Percentiles rank a stretch among this genome's conserved stretches.
phyloP scores from a whole-genome alignment of 2,113 vertebrate species.

The Clarias magur region DNA sequence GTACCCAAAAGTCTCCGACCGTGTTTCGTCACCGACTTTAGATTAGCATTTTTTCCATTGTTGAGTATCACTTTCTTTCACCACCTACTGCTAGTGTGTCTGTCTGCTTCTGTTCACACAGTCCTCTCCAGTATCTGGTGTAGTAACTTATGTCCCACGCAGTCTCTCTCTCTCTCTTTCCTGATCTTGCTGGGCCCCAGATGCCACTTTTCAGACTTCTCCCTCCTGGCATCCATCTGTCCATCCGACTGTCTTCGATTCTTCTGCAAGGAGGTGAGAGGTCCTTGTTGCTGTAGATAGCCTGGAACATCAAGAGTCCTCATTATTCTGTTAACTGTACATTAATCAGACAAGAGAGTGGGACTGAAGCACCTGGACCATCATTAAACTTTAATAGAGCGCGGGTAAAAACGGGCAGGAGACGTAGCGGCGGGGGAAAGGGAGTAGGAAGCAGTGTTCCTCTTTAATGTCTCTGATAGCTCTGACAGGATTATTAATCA shows the following conservation, averaged over 20 bases:
- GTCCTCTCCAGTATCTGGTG: slow-evolving; percentile 24
- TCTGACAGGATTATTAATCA: slow-evolving; percentile 97
- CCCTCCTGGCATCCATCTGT: slow-evolving; percentile 55
- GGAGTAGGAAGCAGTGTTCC: slow-evolving; percentile 77
- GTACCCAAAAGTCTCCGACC: neutral
- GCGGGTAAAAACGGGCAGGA: slow-evolving; percentile 80
- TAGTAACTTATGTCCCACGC: slow-evolving; percentile 18
- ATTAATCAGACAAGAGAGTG: slow-evolving; percentile 97
- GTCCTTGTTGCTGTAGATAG: slow-evolving; percentile 72
- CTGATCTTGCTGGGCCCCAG: neutral
- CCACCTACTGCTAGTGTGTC: slow-evolving; percentile 26
- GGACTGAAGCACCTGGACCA: slow-evolving; percentile 83
- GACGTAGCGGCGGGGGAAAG: slow-evolving; percentile 71
- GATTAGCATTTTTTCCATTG: slow-evolving; percentile 11
- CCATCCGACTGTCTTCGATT: slow-evolving; percentile 61
- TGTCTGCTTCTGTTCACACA: slow-evolving; percentile 18
- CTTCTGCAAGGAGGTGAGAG: slow-evolving; percentile 71
- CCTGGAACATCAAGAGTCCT: slow-evolving; percentile 83
- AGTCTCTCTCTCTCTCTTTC: neutral
- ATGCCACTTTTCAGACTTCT: slow-evolving; percentile 43
- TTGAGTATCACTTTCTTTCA: slow-evolving; percentile 23
- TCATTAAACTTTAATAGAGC: slow-evolving; percentile 98
- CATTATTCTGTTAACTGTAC: slow-evolving; percentile 97
- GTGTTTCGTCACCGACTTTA: neutral
- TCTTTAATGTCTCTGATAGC: slow-evolving; percentile 90